These are phyloP conservation scores for Spisula subtruncata DNA, from an alignment of 2,888 invertebrate genomes.

Conservation along the genomic window DNA sequence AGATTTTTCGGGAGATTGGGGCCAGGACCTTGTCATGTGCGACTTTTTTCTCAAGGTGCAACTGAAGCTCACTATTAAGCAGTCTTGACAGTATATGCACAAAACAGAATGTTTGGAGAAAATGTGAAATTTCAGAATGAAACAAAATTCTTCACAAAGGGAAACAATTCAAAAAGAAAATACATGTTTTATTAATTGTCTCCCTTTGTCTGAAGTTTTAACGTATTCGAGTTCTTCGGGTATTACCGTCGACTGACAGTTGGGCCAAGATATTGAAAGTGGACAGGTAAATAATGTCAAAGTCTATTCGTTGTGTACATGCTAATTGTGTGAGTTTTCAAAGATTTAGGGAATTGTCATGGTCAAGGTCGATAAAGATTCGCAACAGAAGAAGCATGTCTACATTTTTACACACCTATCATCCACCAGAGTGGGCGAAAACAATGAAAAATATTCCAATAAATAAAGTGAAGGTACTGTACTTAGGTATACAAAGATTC, in stretches of 20 bases:
- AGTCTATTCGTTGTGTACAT: neutral
- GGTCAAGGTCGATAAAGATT: neutral
- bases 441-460: slow-evolving; percentile 55
- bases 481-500: no score
- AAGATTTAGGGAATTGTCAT: neutral
- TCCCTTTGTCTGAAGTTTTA: neutral
- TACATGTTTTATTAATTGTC: no score
- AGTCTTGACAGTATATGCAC: no score
- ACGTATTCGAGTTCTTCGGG: neutral
- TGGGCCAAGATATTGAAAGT: slow-evolving; percentile 13
- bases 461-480: slow-evolving; percentile 63
- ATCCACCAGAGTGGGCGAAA: slow-evolving; percentile 57
- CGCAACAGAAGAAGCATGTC: neutral
- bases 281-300: slow-evolving; percentile 30
- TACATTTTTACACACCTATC: slow-evolving; percentile 29
- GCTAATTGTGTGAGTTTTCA: neutral
- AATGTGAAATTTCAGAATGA: no score
- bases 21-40: no score
- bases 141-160: no score
- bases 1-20: no score
- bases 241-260: neutral
- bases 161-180: no score
- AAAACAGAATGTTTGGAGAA: no score
- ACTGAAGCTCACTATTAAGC: no score
- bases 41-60: no score